A percentile compares a stretch with the other conserved stretches of the same genome.
These are phyloP conservation scores for Caenorhabditis brenneri DNA, from an alignment of 1,140 invertebrate species.

Conservation along the genomic window DNA sequence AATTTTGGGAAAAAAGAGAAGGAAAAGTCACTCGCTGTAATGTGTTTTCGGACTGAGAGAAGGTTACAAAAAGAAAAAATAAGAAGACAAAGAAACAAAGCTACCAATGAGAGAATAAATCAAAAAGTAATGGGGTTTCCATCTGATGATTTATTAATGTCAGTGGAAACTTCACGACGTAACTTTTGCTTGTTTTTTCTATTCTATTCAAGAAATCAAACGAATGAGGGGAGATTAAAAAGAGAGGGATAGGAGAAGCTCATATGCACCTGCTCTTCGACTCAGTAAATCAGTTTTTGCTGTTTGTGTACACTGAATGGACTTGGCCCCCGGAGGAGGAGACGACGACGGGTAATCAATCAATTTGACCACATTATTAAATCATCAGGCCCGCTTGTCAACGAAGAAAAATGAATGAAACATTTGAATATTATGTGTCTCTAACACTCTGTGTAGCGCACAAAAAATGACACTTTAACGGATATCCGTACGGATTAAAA, in stretches of 20 bases:
- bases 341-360: constrained; percentile 5
- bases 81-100: not conserved
- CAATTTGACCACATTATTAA: constrained; percentile 35
- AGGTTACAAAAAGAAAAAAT: not conserved
- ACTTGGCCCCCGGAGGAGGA: not conserved
- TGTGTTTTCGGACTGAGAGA: too few relatives aligned
- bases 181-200: too few relatives aligned
- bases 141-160: too few relatives aligned
- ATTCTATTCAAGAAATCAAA: not conserved
- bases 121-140: too few relatives aligned
- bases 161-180: too few relatives aligned
- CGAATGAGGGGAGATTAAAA: not conserved
- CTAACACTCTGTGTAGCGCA: too few relatives aligned
- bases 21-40: not conserved
- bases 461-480: too few relatives aligned
- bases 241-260: not conserved
- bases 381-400: constrained; percentile 31
- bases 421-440: not conserved
- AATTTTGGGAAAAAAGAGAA: not conserved
- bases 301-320: not conserved
- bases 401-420: not conserved
- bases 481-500: too few relatives aligned
- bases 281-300: not conserved
- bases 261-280: constrained; percentile 4
- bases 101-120: too few relatives aligned